Evolutionary conservation across 2,797 vertebrate species (phyloP), one percentile per base, ranked within the genome.

Genomic region (Danionella dracula): DNA sequence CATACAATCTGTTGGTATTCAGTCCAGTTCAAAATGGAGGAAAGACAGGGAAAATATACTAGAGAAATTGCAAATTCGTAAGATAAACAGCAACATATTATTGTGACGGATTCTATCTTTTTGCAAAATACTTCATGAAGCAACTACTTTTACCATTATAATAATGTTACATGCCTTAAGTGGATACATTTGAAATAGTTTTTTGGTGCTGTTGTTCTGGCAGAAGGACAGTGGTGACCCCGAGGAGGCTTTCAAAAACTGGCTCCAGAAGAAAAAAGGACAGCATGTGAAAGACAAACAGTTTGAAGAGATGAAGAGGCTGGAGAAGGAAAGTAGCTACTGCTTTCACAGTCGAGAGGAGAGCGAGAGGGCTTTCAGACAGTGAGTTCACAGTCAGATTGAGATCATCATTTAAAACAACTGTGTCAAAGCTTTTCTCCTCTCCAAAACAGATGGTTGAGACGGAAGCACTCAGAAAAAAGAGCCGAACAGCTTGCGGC

Each of bases 261-360:
- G 97, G 97, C 89, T 98, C 48, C 92, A 89, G 82, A 94, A 89
- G 79, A 99, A 99, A 69, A 90, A 93, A 8, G 87, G 90, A 71
- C 93, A 97, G 70, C 93, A 92, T 44, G 61, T 92, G 71, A 93
- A 78, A 77, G 92, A 97, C 77, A 90, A 80, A 68, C 92, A 91
- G 80, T 78, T 93, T 3, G 89, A 92, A 79, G 85, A 93, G 58
- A 71, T 97, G 76, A 92, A 80, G 81, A 91, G 82, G 74, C 84
- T 93, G 3, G 92, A 92, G 81, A 83, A 93, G 76, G 91, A 95
- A 69, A 84, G 82, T 3, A 64, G 84, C 35, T 85, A 85, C 61
- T 86, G 90, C 49, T 70, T 92, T n/a, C 90, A 80, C 70, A 92
- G 87, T 64, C 82, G 88, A 0, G 87, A 92, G 59, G 93, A 96